Evolutionary conservation across 1,140 invertebrate genomes (phyloP), one percentile per base, ranked within the genome.

Genomic region (Sinella curviseta): DNA sequence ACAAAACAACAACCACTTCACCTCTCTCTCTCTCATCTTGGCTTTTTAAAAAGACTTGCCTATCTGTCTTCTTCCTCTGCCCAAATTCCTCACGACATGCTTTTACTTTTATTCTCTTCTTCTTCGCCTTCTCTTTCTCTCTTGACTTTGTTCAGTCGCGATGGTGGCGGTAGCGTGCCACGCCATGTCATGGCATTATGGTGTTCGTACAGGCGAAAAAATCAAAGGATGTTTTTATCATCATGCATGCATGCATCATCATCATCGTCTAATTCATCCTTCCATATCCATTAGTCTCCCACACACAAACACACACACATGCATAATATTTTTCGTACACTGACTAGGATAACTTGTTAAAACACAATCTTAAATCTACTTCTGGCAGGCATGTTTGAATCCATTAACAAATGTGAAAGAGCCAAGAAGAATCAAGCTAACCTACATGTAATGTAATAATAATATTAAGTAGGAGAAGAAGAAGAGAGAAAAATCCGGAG

Each of bases 161-260:
- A 8, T 48, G 39, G 20, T 20, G 39, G 39, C 20, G 39, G 39
- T 48, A 12, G 8, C 20, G 20, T 48, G 20, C 8, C 20, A 48
- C 39, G 39, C 20, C 39, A 20, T 48, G 39, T 48, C 39, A 48
- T 48, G 39, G 39, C 39, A 48, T 48, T 48, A 48, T 48, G 39
- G 8, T 48, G 8, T 8, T 48, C 39, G 39, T 20, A 48, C 39
- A 48, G 39, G 20, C 8, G 24, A 65, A 65, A 65, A 65, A 65
- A 65, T 65, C 39, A 48, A 65, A 26, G 16, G 16, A 65, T 65
- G 57, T 65, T 48, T 65, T 65, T 65, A 65, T 65, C 57, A 65
- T 65, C 57, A n/a, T 65, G 57, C 57, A 65, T 65, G 57, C 57
- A 65, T 65, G 39, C 57, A 65, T 65, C 39, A 48, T 48, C 39